These are phyloP conservation scores for Trachymyrmex cornetzi DNA, from an alignment of 1,140 invertebrate genomes.

Conservation along the genomic window DNA sequence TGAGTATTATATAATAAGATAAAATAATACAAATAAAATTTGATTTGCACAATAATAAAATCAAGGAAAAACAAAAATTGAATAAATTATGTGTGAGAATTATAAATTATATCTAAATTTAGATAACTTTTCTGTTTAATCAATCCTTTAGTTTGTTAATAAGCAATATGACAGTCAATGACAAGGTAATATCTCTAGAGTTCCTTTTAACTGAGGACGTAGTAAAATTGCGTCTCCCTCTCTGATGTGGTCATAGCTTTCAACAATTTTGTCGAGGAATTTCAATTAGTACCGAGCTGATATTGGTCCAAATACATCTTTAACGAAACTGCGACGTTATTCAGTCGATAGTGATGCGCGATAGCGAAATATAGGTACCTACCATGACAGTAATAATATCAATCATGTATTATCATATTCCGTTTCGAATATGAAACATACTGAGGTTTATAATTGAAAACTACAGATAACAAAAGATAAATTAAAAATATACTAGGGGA, in stretches of 20 bases:
- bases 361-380: neutral
- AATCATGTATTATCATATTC: neutral
- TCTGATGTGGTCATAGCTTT: conserved; percentile 71
- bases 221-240: conserved; percentile 65
- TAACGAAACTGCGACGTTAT: conserved; percentile 17
- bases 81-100: neutral
- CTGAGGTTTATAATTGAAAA: neutral
- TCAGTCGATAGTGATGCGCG: neutral
- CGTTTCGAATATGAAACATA: neutral
- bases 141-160: conserved; percentile 14
- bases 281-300: conserved; percentile 73
- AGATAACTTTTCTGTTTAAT: neutral
- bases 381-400: conserved; percentile 19
- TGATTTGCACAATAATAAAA: neutral
- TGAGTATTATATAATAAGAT: neutral
- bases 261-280: conserved; percentile 79
- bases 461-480: neutral
- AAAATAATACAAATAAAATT: neutral
- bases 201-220: conserved; percentile 50
- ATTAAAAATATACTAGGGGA: neutral
- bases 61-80: neutral
- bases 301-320: conserved; percentile 54
- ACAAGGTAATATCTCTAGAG: conserved; percentile 45
- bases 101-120: conserved; percentile 15
- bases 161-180: conserved; percentile 31